Evolutionary conservation across 2,888 invertebrate genomes (phyloP).

Genomic region (Baronia brevicornis): DNA sequence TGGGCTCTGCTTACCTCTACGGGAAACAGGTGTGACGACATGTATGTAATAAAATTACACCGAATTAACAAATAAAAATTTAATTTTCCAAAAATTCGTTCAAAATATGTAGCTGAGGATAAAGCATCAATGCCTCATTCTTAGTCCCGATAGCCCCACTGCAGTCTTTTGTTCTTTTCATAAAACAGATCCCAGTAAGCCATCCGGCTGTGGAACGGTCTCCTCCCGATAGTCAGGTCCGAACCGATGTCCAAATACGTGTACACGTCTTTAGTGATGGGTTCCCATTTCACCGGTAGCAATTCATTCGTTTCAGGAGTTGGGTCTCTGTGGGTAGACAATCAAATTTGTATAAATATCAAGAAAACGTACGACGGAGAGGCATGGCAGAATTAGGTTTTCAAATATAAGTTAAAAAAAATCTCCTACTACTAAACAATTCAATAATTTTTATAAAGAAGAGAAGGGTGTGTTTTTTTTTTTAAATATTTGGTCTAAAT

Average conservation of each 20-base stretch:
- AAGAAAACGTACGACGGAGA: background rate
- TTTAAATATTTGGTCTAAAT: too few species aligned
- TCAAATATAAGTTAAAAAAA: background rate
- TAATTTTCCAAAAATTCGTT: too few species aligned
- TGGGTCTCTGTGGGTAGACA: slow-evolving; percentile 25
- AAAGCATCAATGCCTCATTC: too few species aligned
- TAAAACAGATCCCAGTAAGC: slow-evolving; percentile 20
- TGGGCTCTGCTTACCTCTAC: too few species aligned
- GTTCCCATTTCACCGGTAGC: slow-evolving; percentile 18
- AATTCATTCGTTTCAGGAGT: slow-evolving; percentile 30
- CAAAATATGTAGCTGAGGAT: too few species aligned
- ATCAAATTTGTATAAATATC: background rate
- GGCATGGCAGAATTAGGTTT: background rate
- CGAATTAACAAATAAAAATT: too few species aligned
- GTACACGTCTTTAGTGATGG: slow-evolving; percentile 13
- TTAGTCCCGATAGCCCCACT: too few species aligned
- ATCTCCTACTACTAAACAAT: too few species aligned
- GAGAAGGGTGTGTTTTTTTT: too few species aligned
- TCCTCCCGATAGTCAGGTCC: slow-evolving; percentile 7
- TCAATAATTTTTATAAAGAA: too few species aligned
- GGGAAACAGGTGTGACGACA: too few species aligned
- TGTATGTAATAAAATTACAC: too few species aligned
- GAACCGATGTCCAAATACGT: slow-evolving; percentile 14
- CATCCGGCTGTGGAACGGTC: slow-evolving; percentile 17
- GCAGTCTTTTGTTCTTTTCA: slow-evolving; percentile 3